Base-by-base conservation (phyloP, 2,113 vertebrate genomes). In the Solea senegalensis region DNA sequence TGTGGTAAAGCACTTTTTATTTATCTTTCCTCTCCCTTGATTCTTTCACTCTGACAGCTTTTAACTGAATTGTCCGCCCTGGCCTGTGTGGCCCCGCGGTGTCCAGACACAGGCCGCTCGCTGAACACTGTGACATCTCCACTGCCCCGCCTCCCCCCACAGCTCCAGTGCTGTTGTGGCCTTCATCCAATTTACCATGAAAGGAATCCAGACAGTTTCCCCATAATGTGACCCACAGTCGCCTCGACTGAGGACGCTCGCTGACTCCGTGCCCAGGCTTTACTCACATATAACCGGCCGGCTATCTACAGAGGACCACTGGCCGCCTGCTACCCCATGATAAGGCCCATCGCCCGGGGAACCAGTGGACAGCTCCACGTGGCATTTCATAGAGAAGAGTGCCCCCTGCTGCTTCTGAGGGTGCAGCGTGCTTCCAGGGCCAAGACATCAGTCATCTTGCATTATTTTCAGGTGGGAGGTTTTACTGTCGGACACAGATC, bases 141-240 rank as follows among this genome's bases (percentile, higher is more conserved):
- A 80, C 85, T 75, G 72, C 77, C 14, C 11, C 45, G 72, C 75
- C 77, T 65, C 69, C 75, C 83, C 76, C 69, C 69, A 74, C 82
- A 66, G 75, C 85, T 79, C 52, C 28, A 66, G 69, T 63, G 71
- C 72, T 40, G 72, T 72, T 27, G 80, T 77, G 74, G 82, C 80
- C 81, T 81, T 89, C 87, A 82, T 87, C 87, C 84, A 86, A 89
- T 89, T 85, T 70, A 86, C 78, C 88, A 86, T 88, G 84, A 91
- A 88, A 78, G 64, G 81, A 74, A 72, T 69, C 74, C 80, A 76
- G 88, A 80, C 87, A 63, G 74, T 80, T 21, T 1, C 21, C 72
- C 72, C 73, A 83, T 80, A 78, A 86, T 71, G 61, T 84, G 71
- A 86, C 76, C 82, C 66, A n/a, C 63, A 44, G 67, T 69, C 59